Evolutionary conservation across 2,888 invertebrate genomes (phyloP), one percentile per base, ranked within the genome.

Genomic region (Dinocampus coccinellae): DNA sequence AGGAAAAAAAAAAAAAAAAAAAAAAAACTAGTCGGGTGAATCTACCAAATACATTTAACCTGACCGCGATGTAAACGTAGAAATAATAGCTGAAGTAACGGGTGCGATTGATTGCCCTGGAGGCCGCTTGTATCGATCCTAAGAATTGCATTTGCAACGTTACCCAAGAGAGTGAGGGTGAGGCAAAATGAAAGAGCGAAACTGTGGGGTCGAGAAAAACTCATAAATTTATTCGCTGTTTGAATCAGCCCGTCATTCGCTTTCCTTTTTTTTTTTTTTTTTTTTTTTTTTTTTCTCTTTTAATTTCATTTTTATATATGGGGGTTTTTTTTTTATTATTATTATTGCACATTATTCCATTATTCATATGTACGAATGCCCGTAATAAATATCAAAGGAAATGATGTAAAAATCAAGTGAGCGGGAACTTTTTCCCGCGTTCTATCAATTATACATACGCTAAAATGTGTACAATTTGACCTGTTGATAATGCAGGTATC

Each of bases 101-200:
- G 71, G 65, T 71, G 66, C 66, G 61, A 71, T 66, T 71, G 66
- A 71, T 70, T 70, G 52, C 70, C 26, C 57, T 13, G 26, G 64
- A 61, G 26, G 63, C 36, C 33, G 53, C 24, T 33, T 39, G 61
- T 71, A 71, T 71, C 61, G 66, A 66, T 61, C 39, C 29, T 60
- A 26, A 58, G 60, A 53, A 65, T 53, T 61, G 61, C 71, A 66
- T 53, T 62, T n/a, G 66, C 66, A 66, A 66, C 60, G 11, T 36
- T n/a, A 13, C 60, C 70, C 53, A 10, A n/a, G 29, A 3, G 53
- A 16, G 11, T n/a, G 24, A 10, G 24, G 26, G n/a, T 57, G 3
- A 39, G 24, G 20, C 16, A 22, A 36, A 61, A 33, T 36, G 13
- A n/a, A 16, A n/a, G 33, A 29, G n/a, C 13, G n/a, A 10, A 34